A percentile compares a stretch with the other conserved stretches of the same genome.
Conservation (phyloP, 1,140 invertebrate species). For the Ostrea edulis region DNA sequence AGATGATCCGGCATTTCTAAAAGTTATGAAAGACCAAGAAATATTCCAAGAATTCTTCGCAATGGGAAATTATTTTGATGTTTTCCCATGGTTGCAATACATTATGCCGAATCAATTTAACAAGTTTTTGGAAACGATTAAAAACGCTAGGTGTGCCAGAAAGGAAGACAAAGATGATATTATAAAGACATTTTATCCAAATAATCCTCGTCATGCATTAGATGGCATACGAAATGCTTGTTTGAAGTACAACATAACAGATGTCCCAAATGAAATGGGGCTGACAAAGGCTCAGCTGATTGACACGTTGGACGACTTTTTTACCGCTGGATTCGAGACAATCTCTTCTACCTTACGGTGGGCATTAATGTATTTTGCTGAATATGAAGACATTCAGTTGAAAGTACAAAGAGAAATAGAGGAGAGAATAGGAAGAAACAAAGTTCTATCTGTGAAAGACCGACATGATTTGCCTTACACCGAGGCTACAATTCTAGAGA, state of each 20-base stretch:
- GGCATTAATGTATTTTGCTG: slow-evolving; percentile 51
- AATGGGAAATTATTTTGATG: slow-evolving; percentile 56
- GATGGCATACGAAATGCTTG: slow-evolving; percentile 18
- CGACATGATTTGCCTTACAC: too few relatives aligned
- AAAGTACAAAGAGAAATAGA: slow-evolving; percentile 54
- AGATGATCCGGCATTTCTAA: slow-evolving; percentile 43
- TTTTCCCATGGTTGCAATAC: slow-evolving; percentile 55
- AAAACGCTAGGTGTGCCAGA: background rate
- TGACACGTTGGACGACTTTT: slow-evolving; percentile 83
- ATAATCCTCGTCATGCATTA: too few relatives aligned
- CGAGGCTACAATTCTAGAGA: slow-evolving; percentile 44
- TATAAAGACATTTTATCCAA: background rate
- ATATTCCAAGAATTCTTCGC: slow-evolving; percentile 48
- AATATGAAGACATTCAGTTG: slow-evolving; percentile 50
- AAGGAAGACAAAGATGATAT: background rate
- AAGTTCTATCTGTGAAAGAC: too few relatives aligned
- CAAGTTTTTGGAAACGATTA: slow-evolving; percentile 32
- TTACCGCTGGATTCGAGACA: slow-evolving; percentile 93
- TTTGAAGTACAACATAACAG: background rate
- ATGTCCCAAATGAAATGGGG: background rate
- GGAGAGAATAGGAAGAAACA: slow-evolving; percentile 41
- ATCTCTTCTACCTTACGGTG: slow-evolving; percentile 87
- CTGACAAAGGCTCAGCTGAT: slow-evolving; percentile 14
- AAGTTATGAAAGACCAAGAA: slow-evolving; percentile 45
- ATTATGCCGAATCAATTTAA: slow-evolving; percentile 34